These are phyloP conservation scores for Erebia aethiops DNA, from an alignment of 2,888 invertebrate species.

Conservation along the genomic window DNA sequence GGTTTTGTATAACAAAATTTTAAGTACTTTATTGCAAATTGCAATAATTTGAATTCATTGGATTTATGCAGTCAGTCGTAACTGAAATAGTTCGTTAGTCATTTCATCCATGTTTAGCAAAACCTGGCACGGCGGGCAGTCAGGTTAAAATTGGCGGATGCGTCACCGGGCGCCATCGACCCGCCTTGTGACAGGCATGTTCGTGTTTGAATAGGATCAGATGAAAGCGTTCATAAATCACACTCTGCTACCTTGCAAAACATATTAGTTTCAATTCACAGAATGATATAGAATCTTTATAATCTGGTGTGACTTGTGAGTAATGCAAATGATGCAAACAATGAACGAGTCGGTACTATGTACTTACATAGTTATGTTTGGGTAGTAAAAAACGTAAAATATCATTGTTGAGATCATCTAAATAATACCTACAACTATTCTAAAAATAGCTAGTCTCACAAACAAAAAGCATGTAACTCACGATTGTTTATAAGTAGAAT, in stretches of 20 bases:
- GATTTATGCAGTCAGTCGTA: conserved; percentile 8
- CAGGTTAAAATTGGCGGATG: conserved; percentile 63
- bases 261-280: conserved; percentile 3
- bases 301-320: background rate
- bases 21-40: background rate
- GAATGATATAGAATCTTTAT: background rate
- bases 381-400: background rate
- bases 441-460: background rate
- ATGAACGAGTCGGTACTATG: background rate
- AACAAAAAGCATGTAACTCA: background rate
- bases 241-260: conserved; percentile 31
- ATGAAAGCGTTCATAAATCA: conserved; percentile 35
- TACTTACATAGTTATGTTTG: background rate
- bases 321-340: conserved; percentile 6
- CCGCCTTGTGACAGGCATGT: conserved; percentile 47
- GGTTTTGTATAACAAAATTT: background rate
- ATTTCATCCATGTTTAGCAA: conserved; percentile 63
- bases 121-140: conserved; percentile 47
- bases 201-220: conserved; percentile 21
- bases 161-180: conserved; percentile 63
- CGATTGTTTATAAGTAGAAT: background rate
- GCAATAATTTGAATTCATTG: background rate
- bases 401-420: background rate
- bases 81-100: conserved; percentile 56
- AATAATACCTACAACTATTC: background rate